Evolutionary conservation across 2,113 vertebrate species (phyloP).

Genomic region (Hemibagrus wyckioides): DNA sequence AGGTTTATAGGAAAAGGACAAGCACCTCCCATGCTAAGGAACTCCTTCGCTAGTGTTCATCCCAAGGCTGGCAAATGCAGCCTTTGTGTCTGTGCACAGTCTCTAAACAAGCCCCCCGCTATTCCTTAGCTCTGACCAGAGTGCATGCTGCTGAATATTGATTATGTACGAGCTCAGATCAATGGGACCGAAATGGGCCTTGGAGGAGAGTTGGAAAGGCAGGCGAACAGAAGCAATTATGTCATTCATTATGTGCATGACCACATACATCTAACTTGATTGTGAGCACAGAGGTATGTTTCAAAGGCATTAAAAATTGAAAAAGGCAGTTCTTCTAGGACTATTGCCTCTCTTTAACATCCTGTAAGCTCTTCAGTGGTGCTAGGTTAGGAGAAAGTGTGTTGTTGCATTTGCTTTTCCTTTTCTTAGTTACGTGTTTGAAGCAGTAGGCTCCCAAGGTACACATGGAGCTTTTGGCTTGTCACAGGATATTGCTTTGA

Average conservation of each 20-base stretch:
- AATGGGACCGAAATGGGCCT: conserved; percentile 58
- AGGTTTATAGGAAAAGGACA: conserved; percentile 27
- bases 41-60: conserved; percentile 23
- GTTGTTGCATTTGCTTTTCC: background rate
- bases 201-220: conserved; percentile 57
- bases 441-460: conserved; percentile 64
- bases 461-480: conserved; percentile 52
- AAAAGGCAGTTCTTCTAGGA: conserved; percentile 26
- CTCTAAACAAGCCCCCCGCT: conserved; percentile 40
- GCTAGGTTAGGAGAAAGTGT: conserved; percentile 14
- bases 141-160: conserved; percentile 58
- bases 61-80: conserved; percentile 41
- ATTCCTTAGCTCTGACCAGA: conserved; percentile 47
- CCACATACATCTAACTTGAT: conserved; percentile 38
- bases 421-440: conserved; percentile 26
- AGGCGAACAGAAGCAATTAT: conserved; percentile 66
- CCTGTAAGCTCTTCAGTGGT: background rate
- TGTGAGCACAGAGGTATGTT: conserved; percentile 19
- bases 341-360: conserved; percentile 2
- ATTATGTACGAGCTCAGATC: conserved; percentile 66
- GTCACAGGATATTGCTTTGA: conserved; percentile 59
- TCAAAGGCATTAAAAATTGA: conserved; percentile 41
- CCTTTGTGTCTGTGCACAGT: conserved; percentile 22
- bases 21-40: conserved; percentile 33
- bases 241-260: conserved; percentile 55